phyloP scores from a whole-genome alignment of 2,113 vertebrate species.

The Prietella phreatophila region DNA sequence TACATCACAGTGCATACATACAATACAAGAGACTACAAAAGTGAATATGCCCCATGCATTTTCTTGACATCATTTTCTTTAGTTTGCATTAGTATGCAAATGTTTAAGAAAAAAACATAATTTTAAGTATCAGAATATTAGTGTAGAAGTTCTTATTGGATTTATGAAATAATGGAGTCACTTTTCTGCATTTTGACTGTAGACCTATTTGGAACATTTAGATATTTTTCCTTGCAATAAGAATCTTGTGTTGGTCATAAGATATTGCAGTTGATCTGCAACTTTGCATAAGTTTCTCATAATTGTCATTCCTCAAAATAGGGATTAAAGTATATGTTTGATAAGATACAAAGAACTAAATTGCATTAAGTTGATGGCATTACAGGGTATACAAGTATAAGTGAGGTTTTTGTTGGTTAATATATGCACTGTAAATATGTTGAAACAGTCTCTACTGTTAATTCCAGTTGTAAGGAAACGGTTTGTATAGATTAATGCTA shows the following conservation, averaged over 20 bases:
- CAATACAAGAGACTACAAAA: slow-evolving; percentile 62
- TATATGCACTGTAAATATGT: slow-evolving; percentile 67
- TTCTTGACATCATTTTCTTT: neutral
- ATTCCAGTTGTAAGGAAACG: slow-evolving; percentile 63
- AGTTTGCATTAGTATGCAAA: neutral
- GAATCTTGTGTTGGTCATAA: slow-evolving; percentile 55
- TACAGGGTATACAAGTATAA: slow-evolving; percentile 74
- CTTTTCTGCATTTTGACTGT: slow-evolving; percentile 57
- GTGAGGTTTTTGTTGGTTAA: slow-evolving; percentile 62
- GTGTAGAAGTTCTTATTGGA: neutral
- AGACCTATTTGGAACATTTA: slow-evolving; percentile 57
- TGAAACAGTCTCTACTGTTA: slow-evolving; percentile 63
- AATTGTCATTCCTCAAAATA: slow-evolving; percentile 48
- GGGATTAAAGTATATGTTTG: slow-evolving; percentile 47
- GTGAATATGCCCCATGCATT: slow-evolving; percentile 63
- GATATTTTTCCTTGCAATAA: slow-evolving; percentile 55
- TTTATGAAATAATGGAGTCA: slow-evolving; percentile 44
- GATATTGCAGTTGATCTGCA: slow-evolving; percentile 67
- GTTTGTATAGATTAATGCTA: slow-evolving; percentile 64
- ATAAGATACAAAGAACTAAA: slow-evolving; percentile 59
- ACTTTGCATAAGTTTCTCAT: slow-evolving; percentile 58
- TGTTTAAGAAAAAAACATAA: neutral
- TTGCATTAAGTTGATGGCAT: slow-evolving; percentile 67
- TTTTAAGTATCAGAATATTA: slow-evolving; percentile 31
- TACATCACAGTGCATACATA: neutral